Base-by-base conservation (phyloP, 1,140 invertebrate species). In the Drosophila tsacasi region DNA sequence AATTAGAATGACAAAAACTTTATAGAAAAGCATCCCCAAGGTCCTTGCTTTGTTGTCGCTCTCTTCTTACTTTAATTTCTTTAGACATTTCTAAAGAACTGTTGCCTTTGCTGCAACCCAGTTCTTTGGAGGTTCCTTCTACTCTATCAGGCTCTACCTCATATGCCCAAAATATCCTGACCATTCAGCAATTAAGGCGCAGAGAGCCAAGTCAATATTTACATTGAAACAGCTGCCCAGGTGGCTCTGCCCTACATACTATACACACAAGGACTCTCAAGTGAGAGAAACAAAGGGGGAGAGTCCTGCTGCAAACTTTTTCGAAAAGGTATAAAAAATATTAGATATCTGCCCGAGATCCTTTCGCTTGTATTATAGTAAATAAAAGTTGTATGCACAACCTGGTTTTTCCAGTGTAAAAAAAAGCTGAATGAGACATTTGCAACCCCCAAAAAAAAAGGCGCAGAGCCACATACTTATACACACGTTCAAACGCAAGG, bases 141-240 rank as follows among this genome's bases (percentile, higher is more conserved):
- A 9, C 10, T 23, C n/a, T n/a, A 10, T 6, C 3, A 32, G 27
- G 25, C 25, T 32, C 25, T 9, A 0, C 6, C 10, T 52, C 1
- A 52, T 13, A 13, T 27, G 4, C 47, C 25, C 5, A 8, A 10
- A n/a, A 12, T 27, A 50, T 49, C 5, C 35, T 39, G 21, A 32
- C 12, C 19, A 46, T 25, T 67, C 66, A 46, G 37, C 66, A 82
- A 83, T 76, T 76, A 61, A 46, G 64, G 46, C 46, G 15, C 27
- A 8, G 46, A 62, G 49, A 44, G 61, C 64, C 49, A 25, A 59
- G 55, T 81, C 66, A 85, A 81, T 74, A 77, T 77, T 77, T 69
- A 77, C 81, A 63, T 65, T 76, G 21, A 62, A 79, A 81, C 79
- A 81, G 79, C 72, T 81, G 79, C 79, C 79, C 74, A 67, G 61